Evolutionary conservation across 2,888 invertebrate species (phyloP), one percentile per base, ranked within the genome.

Genomic region (Adelognathus sp.): DNA sequence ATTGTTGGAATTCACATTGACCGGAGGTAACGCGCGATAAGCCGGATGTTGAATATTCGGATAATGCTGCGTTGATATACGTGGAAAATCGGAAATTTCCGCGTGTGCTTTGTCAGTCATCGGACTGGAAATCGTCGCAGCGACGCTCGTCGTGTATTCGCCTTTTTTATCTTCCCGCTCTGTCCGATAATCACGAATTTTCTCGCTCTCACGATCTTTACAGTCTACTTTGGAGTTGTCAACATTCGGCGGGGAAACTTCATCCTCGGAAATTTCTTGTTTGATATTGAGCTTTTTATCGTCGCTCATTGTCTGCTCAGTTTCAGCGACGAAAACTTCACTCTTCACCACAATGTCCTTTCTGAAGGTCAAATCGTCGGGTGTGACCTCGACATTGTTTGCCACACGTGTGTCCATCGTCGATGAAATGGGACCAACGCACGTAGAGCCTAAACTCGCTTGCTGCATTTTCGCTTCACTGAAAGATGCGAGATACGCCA

Each of bases 401-500:
- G n/a, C 41, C n/a, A 41, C 31, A 33, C 66, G 60, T 29, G 58
- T 56, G 7, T 79, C 58, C 76, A 79, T 60, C 36, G 64, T 44
- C 39, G 46, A 54, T 46, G 21, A 44, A 56, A 21, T 71, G 6
- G 46, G 14, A 7, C 36, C 56, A 11, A 31, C 46, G 41, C 41
- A 27, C 41, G 29, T 76, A 2, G n/a, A 58, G 66, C 87, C 90
- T 27, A 88, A 83, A 80, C 87, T 87, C 2, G 86, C 84, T 79
- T 90, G 88, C 85, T 89, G 91, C 90, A 89, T 90, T 58, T 78
- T 84, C n/a, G n/a, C n/a, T 78, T 67, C 7, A 16, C 31, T 7
- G 16, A 1, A 41, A 21, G 18, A 29, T 31, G 9, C 16, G 21
- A 63, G 66, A 9, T 27, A 56, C 29, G 60, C 44, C 31, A 33